Evolutionary conservation across 2,888 invertebrate genomes (phyloP), one percentile per base, ranked within the genome.

Genomic region (Drosophila sordidapex): DNA sequence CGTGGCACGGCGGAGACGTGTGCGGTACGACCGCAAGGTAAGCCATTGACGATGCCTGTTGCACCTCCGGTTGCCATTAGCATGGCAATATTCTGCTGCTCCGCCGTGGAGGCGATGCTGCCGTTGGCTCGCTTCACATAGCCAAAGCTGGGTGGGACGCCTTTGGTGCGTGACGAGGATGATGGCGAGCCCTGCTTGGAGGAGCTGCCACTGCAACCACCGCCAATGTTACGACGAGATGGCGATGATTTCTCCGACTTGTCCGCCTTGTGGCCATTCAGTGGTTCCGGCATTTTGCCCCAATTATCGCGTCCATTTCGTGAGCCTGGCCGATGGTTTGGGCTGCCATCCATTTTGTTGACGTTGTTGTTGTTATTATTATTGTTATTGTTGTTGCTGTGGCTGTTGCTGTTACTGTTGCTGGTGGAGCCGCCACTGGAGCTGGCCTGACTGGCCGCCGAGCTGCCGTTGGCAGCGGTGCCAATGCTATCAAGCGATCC

Each of bases 1-100:
- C 97, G 94, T 11, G 97, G 97, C 49, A 97, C 97, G 4, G 97
- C 97, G 60, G 97, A 96, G 38, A 97, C 97, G 93, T 97, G 96
- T 51, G 97, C 97, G 11, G 97, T 97, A 91, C 95, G 93, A 29
- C 95, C 95, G 27, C 85, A 83, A 33, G 79, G 73, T 63, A 83
- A 67, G 4, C 85, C 90, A 48, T 85, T 87, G 35, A 81, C 72
- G 18, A 76, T 52, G 31, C 75, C 73, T 11, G 51, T 57, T 2
- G 59, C 74, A 27, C 69, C 74, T 1, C 78, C 77, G 10, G 70
- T 57, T 4, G 87, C 79, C 82, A 91, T 91, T 76, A 93, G 82
- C 90, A 93, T 90, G 63, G 91, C 86, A 4, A 92, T 91, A 62
- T 92, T 93, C 70, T 93, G 93, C 52, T 93, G 92, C 54, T 93